These are phyloP conservation scores for Mesocricetus auratus DNA, from an alignment of 2,113 vertebrate species.

Conservation along the genomic window DNA sequence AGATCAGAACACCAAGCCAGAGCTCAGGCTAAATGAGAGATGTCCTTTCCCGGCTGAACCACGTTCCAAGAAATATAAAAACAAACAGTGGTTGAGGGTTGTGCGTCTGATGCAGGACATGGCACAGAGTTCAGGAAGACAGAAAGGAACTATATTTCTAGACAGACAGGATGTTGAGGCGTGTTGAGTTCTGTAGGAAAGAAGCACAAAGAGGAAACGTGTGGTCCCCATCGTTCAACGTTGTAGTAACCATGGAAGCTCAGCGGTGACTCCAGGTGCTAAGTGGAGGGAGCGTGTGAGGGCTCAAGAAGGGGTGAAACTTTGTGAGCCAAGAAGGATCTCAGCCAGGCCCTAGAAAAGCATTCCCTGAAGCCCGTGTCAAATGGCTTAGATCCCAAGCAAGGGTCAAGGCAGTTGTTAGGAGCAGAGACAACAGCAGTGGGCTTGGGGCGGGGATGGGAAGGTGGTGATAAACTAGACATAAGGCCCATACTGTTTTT, in stretches of 20 bases:
- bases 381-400: background rate
- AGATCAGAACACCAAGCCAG: background rate
- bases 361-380: background rate
- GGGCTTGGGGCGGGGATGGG: background rate
- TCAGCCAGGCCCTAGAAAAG: background rate
- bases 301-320: background rate
- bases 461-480: rapidly evolving
- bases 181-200: background rate
- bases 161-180: background rate
- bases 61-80: background rate
- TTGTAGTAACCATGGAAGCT: background rate
- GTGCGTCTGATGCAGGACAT: background rate
- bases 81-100: background rate
- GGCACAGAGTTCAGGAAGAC: background rate
- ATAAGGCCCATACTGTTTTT: background rate
- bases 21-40: background rate
- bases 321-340: background rate
- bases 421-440: background rate
- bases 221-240: background rate
- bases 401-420: rapidly evolving
- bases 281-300: background rate
- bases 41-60: too few relatives aligned
- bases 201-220: background rate
- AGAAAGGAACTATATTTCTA: background rate
- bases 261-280: background rate